Evolutionary conservation across 2,797 vertebrate genomes (phyloP), one percentile per base, ranked within the genome.

Genomic region (Sebastes vulpes): DNA sequence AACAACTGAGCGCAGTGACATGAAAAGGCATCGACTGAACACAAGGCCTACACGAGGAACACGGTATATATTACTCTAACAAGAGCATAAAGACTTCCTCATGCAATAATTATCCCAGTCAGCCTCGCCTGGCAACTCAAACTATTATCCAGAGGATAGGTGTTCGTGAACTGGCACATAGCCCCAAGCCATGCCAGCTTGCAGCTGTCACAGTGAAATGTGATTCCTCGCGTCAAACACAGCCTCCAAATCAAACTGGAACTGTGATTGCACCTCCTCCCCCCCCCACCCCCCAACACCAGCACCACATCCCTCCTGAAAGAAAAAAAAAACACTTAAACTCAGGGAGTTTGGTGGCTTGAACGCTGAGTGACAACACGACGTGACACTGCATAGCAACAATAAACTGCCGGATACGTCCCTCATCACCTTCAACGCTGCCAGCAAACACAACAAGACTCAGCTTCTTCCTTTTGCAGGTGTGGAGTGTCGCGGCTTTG

Each of bases 201-300:
- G 32, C 31, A 71, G 74, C 66, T 73, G 77, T 67, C 76, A 75
- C 54, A 9, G 31, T 74, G 78, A 74, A 84, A 86, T 84, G 56
- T 57, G 81, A 77, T 65, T 67, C 42, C 23, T 46, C 9, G 16
- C 58, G 71, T 85, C 60, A 65, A 71, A 69, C 68, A 77, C 7
- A 82, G 42, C 50, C 20, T 63, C 57, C 35, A 48, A 82, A 68
- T 76, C 68, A 82, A 79, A 82, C 9, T 54, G 46, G 18, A 46
- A 16, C 53, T 57, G 59, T 54, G 38, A 86, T 7, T 65, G 72
- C 64, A 46, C 53, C 53, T 65, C 38, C 38, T 0, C 14, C 14
- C 14, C 14, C 31, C 29, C 9, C 31, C 31, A 1, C 2, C 35
- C 12, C 4, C 11, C 11, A 0, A 1, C 42, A 18, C 42, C 6